Conservation (phyloP, 2,113 vertebrate species). For the Aspiorhynchus laticeps region DNA sequence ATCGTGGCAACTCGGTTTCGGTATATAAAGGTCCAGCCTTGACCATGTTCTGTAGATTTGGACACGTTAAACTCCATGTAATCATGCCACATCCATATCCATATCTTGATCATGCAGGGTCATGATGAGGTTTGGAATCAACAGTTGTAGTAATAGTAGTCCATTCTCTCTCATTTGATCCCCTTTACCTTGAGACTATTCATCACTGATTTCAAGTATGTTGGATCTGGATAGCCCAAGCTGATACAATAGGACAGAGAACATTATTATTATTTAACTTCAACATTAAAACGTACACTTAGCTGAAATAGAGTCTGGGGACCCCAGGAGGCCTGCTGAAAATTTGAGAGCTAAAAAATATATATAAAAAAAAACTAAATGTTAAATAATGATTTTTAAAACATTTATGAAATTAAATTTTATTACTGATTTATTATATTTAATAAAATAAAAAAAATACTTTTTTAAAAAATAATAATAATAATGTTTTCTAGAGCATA, state of each 20-base stretch:
- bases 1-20: neutral
- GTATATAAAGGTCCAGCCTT: constrained; percentile 7
- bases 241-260: constrained; percentile 48
- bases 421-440: too few relatives aligned
- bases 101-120: neutral
- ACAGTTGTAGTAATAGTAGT: neutral
- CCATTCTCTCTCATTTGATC: constrained; percentile 57
- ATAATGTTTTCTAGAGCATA: neutral
- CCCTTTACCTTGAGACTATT: constrained; percentile 67
- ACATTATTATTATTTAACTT: neutral
- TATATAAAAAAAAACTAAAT: neutral
- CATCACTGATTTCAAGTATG: constrained; percentile 67
- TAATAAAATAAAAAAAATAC: too few relatives aligned
- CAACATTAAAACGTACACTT: neutral
- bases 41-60: neutral
- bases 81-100: neutral
- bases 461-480: neutral
- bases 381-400: neutral
- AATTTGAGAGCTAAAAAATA: neutral
- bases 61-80: neutral
- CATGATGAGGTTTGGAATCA: neutral
- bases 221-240: constrained; percentile 63
- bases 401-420: too few relatives aligned
- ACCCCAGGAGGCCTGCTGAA: neutral
- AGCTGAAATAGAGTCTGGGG: neutral